Evolutionary conservation across 30 jellyfish, hydroid and myxozoan genomes (phyloP), one percentile per base, ranked within the genome.

Genomic region (Pelagia noctiluca): DNA sequence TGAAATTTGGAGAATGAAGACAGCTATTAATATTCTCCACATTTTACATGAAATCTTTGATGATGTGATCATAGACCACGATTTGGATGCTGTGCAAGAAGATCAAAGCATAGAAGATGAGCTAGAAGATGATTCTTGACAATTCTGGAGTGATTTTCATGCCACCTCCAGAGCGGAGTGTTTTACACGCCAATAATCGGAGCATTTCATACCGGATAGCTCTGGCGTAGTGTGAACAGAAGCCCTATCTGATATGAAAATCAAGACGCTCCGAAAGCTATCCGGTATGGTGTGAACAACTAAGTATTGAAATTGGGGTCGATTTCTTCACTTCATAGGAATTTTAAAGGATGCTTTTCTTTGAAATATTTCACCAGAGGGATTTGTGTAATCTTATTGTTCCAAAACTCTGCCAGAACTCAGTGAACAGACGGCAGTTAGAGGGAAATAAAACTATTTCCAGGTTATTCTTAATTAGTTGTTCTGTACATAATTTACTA

Each of bases 1-100:
- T 52, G 68, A 52, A 19, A 52, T 52, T 52, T 52, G 68, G 68
- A 52, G 68, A 52, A 52, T 52, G 68, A 52, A 52, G 68, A 52
- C 68, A 52, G 68, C 28, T 30, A 52, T 52, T 52, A 30, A 19
- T 52, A 52, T 52, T 30, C 68, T 52, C 21, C 68, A 52, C 68
- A 52, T 52, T 52, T 30, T 52, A 25, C 68, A 52, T 52, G 68
- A 52, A 52, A 52, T 52, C 16, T 52, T 52, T 52, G 68, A 52
- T 52, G 68, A 52, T 52, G 68, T 52, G 26, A 30, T 52, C 21
- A 19, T 52, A 3, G 21, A 52, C 21, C 30, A 52, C 16, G 68
- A 52, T 52, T 52, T 52, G 26, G 30, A 52, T 25, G 26, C 16
- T 52, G 16, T 52, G 68, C 30, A 19, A 52, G 21, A 52, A 52